Base-by-base conservation (phyloP, 2,888 invertebrate species). In the Melipona beecheii region DNA sequence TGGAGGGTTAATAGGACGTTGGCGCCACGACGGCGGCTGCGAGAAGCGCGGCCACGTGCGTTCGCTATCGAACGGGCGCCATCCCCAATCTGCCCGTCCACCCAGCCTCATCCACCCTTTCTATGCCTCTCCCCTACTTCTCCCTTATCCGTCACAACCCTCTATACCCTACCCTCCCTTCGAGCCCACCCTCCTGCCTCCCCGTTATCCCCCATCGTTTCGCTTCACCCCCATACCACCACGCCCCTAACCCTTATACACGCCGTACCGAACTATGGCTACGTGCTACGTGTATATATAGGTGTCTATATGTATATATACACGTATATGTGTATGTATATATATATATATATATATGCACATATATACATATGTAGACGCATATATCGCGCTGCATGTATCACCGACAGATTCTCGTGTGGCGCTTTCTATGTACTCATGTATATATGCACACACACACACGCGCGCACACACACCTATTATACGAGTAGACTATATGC, bases 11-110 rank as follows among this genome's bases (percentile, higher is more conserved):
- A 93, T 93, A 90, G 92, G 91, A 94, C 93, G 90, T 92, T 92
- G 94, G 94, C 94, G 94, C 94, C 94, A 84, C 92, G 84, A 90
- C 91, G 94, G 94, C 94, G 93, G 92, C 91, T 90, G 80, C 78
- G 89, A 84, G 93, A 94, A 94, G 88, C 91, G 83, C 89, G 91
- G 90, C 94, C 94, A 94, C 94, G 94, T 94, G 94, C 94, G 91
- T 92, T 86, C 91, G 91, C 92, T 94, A 94, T 94, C 93, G 94
- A 94, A 94, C 94, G 92, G 90, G 83, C 89, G 86, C 91, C 89
- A 88, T 89, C 91, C 91, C 90, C 87, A 84, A 89, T 86, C 89
- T 88, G 80, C 85, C 89, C 87, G 86, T 84, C 89, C 89, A 79
- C 87, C 85, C 86, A 54, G 19, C 36, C 65, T 68, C 49, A 85